Base-by-base conservation (phyloP, 2,888 invertebrate genomes). In the Capitulum mitella region DNA sequence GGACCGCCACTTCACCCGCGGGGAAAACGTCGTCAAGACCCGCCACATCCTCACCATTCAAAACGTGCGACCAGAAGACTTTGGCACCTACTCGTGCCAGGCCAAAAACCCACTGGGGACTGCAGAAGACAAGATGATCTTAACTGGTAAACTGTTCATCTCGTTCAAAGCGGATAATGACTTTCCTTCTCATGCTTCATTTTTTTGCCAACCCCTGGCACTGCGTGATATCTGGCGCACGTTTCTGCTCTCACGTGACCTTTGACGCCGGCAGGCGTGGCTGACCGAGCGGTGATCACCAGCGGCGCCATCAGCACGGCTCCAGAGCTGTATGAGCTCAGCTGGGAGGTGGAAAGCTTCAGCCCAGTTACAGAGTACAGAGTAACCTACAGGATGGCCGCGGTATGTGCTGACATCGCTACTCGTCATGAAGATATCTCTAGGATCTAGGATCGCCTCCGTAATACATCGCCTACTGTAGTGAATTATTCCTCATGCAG, bases 41-140 rank as follows among this genome's bases (percentile, higher is more conserved):
- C 80, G 79, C n/a, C 91, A 91, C 85, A 90, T 90, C 8, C 86
- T 91, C 51, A 87, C 88, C 80, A 89, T 91, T 78, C 88, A 89
- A 61, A 89, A 91, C 83, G 90, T 91, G 54, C 90, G 91, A 83
- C 89, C 90, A 0, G 89, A 90, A 81, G 91, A 92, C 85, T 91
- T 91, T 82, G 91, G 91, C 48, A 91, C 91, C 85, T 91, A 91
- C 85, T 90, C 91, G 82, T 91, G 91, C 84, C 90, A 91, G 43
- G 91, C 91, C 0, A 91, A 91, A 86, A 91, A 91, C 86, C 89
- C 89, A 81, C 86, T 91, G 80, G 91, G 91, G 12, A 88, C 91
- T n/a, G 89, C 90, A 37, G 89, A 90, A 48, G 90, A 90, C 84
- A 90, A 90, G 86, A 91, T 91, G 86, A 90, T 91, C 84, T 88